Conservation (phyloP, 2,113 vertebrate genomes). For the Nothocercus julius region DNA sequence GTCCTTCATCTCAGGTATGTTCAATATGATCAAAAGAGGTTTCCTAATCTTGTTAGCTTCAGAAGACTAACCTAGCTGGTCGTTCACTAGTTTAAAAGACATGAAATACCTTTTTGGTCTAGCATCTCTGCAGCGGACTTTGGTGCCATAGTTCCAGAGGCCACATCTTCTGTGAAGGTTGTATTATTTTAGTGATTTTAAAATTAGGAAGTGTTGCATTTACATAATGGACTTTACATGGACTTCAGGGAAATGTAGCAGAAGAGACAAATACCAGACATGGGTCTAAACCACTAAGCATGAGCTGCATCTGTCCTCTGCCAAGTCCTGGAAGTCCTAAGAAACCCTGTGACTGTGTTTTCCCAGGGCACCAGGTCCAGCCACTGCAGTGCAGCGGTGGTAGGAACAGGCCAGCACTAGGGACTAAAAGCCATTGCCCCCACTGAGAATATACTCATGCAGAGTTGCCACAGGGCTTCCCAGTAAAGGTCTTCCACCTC, state of each 20-base stretch:
- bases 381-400: not conserved
- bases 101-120: not conserved
- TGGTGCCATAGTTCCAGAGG: not conserved
- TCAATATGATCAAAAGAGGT: not conserved
- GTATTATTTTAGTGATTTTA: not conserved
- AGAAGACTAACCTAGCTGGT: not conserved
- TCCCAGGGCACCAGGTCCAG: not conserved
- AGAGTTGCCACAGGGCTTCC: not conserved
- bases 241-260: not conserved
- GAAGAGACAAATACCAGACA: not conserved
- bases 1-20: constrained; percentile 85
- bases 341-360: not conserved
- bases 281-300: not conserved
- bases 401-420: not conserved
- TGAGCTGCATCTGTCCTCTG: not conserved
- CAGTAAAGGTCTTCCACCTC: not conserved
- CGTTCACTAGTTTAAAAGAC: not conserved
- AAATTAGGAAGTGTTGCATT: not conserved
- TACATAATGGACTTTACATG: not conserved
- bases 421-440: not conserved
- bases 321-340: not conserved
- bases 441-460: not conserved
- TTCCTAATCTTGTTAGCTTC: not conserved
- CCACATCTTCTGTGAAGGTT: not conserved
- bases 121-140: not conserved